Base-by-base conservation (phyloP, 2,888 invertebrate species). In the Coleophora deauratella region DNA sequence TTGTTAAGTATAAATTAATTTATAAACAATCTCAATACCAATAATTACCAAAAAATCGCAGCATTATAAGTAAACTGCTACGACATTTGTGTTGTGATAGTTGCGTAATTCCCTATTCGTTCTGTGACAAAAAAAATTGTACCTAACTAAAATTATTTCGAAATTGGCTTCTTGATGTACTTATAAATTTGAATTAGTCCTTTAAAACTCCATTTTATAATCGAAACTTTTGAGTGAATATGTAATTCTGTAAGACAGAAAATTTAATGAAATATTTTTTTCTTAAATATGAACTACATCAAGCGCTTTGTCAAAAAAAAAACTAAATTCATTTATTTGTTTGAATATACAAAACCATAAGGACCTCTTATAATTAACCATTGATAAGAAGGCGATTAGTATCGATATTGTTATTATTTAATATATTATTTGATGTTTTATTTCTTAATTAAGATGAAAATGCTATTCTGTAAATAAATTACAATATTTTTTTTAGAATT, bases 331-430 rank as follows among this genome's bases (percentile, higher is more conserved):
- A 9, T 11, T 10, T 10, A n/a, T 11, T 31, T 31, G 11, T n/a
- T 31, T 31, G 11, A 28, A 37, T 10, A 27, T 6, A 28, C 12
- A 82, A 81, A 86, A 86, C 86, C 86, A 79, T 73, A 86, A 79
- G 82, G 86, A 86, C 86, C 86, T 86, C 86, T 85, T 86, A 84
- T 84, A 81, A 80, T 74, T 84, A 84, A 85, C 84, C 84, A 84
- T 85, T 84, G 84, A 84, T 84, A 79, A 84, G 84, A 85, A 81
- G 82, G 82, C 82, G 76, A 81, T 81, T 84, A 82, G 78, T 82
- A 79, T 74, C 77, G 73, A 82, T 84, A 81, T 82, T 85, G 82
- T 85, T 85, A 84, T 84, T 79, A 81, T 85, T 85, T 85, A 85
- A 85, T 84, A 85, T 85, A 85, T 21, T 21, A 21, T 85, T 84